Percentiles rank a stretch among this genome's conserved stretches.
Conservation (phyloP, 1,140 invertebrate species). For the Epicauta chinensis region DNA sequence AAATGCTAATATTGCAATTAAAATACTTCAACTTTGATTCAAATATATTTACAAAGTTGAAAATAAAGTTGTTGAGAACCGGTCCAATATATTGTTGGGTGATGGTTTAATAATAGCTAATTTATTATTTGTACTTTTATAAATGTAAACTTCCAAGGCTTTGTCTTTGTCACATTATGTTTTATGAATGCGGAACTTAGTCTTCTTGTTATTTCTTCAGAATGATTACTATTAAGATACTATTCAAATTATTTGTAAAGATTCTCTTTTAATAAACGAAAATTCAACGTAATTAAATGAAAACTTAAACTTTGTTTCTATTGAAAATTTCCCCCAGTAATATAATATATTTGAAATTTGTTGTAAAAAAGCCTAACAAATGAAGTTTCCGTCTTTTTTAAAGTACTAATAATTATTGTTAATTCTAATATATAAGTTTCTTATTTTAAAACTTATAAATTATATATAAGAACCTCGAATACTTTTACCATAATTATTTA, state of each 20-base stretch:
- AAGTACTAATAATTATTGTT: too few species aligned
- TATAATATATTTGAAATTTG: too few species aligned
- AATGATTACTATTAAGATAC: conserved; percentile 7
- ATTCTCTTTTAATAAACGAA: conserved; percentile 3
- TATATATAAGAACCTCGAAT: too few species aligned
- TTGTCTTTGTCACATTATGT: conserved; percentile 1
- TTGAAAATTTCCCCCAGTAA: too few species aligned
- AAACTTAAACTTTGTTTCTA: neutral
- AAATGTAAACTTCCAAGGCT: too few species aligned
- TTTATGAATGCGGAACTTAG: neutral
- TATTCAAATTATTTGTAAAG: conserved; percentile 16
- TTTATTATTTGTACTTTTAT: too few species aligned
- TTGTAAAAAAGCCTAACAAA: too few species aligned
- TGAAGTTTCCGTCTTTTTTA: too few species aligned
- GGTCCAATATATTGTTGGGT: conserved; percentile 1
- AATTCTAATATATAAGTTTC: too few species aligned
- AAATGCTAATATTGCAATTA: conserved; percentile 16
- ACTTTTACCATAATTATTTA: too few species aligned
- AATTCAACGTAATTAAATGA: conserved; percentile 15
- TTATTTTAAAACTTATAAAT: too few species aligned
- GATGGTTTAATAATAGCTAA: neutral
- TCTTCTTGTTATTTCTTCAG: conserved; percentile 10
- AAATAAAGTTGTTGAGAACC: too few species aligned
- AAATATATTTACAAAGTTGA: neutral
- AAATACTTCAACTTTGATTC: conserved; percentile 13